These are phyloP conservation scores for Mus spicilegus DNA, from an alignment of 2,113 vertebrate genomes.

Conservation along the genomic window DNA sequence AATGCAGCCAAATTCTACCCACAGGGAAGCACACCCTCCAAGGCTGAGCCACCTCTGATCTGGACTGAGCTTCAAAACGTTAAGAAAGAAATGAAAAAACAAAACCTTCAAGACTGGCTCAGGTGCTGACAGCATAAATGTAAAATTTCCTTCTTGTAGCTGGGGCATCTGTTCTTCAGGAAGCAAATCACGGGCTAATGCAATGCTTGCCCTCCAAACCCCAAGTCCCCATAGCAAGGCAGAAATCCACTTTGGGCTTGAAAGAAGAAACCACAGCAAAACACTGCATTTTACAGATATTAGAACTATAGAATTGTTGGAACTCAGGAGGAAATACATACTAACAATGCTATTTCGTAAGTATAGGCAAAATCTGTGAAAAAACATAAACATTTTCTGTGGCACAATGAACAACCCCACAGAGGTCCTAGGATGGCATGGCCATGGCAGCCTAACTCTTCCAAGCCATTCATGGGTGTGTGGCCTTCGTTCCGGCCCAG, in stretches of 20 bases:
- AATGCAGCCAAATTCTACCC: background rate
- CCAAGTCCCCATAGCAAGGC: background rate
- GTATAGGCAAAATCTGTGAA: background rate
- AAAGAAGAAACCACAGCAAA: background rate
- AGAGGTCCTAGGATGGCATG: background rate
- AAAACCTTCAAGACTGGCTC: background rate
- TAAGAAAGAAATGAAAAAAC: background rate
- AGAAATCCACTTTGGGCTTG: background rate
- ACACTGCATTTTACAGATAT: background rate
- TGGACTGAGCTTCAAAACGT: background rate
- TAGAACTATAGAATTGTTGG: conserved; percentile 22
- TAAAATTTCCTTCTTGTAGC: conserved; percentile 4
- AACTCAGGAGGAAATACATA: background rate
- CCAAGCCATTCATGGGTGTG: background rate
- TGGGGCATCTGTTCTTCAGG: background rate
- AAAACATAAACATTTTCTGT: background rate
- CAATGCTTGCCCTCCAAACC: background rate
- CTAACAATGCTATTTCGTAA: conserved; percentile 18
- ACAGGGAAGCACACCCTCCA: background rate
- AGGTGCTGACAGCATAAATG: background rate
- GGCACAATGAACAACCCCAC: background rate
- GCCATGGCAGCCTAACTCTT: background rate
- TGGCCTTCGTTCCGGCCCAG: background rate
- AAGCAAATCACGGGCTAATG: background rate
- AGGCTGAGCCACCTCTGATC: background rate